phyloP scores from a whole-genome alignment of 2,888 invertebrate genomes.

The Stenodema calcarata region DNA sequence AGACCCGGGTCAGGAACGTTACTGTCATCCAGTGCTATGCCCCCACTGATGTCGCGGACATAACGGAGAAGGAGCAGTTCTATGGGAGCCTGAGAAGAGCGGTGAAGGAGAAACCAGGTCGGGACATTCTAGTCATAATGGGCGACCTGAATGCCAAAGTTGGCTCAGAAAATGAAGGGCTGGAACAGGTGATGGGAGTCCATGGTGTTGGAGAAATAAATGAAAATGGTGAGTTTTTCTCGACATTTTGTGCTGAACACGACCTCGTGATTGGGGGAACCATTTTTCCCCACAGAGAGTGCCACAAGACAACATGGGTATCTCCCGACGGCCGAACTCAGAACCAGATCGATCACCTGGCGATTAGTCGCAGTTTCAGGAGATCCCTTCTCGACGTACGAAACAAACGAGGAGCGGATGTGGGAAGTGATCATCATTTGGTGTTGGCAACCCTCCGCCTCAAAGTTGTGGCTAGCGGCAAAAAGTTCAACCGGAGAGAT shows the following conservation, averaged over 20 bases:
- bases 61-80: slow-evolving; percentile 37
- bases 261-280: neutral
- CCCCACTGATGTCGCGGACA: slow-evolving; percentile 45
- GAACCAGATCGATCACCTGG: slow-evolving; percentile 49
- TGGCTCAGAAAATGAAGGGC: slow-evolving; percentile 27
- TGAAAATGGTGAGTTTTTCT: slow-evolving; percentile 37
- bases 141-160: slow-evolving; percentile 51
- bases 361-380: slow-evolving; percentile 22
- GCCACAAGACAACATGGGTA: slow-evolving; percentile 47
- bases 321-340: slow-evolving; percentile 20
- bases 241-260: slow-evolving; percentile 20
- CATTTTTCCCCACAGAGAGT: slow-evolving; percentile 4
- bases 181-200: slow-evolving; percentile 32
- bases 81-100: slow-evolving; percentile 4
- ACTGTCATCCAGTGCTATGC: slow-evolving; percentile 49
- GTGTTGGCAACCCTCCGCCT: neutral
- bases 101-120: neutral
- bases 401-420: slow-evolving; percentile 16
- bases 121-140: slow-evolving; percentile 39
- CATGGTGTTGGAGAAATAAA: slow-evolving; percentile 35
- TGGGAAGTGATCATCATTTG: neutral
- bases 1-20: slow-evolving; percentile 29
- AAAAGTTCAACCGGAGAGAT: neutral
- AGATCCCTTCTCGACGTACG: slow-evolving; percentile 38
- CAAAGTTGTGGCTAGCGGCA: neutral